Base-by-base conservation (phyloP, 2,113 vertebrate genomes). In the Hyperoodon ampullatus region DNA sequence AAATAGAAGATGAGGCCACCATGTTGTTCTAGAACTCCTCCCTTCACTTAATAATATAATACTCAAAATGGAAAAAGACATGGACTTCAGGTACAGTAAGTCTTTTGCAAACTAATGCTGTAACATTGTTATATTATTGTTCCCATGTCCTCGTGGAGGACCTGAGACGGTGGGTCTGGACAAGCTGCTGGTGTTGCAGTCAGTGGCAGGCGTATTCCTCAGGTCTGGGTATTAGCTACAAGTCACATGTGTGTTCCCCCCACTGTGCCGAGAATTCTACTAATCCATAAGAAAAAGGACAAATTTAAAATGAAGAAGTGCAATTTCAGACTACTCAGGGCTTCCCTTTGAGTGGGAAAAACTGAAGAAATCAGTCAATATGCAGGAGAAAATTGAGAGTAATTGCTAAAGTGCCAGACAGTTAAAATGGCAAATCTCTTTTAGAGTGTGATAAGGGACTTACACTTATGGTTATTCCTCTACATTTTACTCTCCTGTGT, bases 161-260 rank as follows among this genome's bases (percentile, higher is more conserved):
- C 55, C 5, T 28, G 55, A 21, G 11, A 12, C 3, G 4, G 1
- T 2, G 8, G 63, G 21, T 0, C 9, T 16, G n/a, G n/a, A 0
- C 4, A 3, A 9, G 10, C 0, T 1, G 24, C 5, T 26, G 0
- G 4, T 10, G 4, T 18, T 11, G 47, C 23, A 8, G 10, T 5
- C 4, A 9, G 8, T 0, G 33, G 23, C 3, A 44, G 70, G 39
- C 60, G 3, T 1, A 0, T 15, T 60, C 14, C 33, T 68, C 6
- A 47, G 15, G 30, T 16, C 23, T 68, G 60, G 13, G 39, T 47
- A 4, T 65, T 24, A 16, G 30, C 9, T 85, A 13, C 11, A 33
- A 11, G 23, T 23, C 58, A 5, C 30, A 4, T 1, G 3, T 33
- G 12, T 18, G 2, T 80, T 30, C 10, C 4, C 39, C 33, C 28